Evolutionary conservation across 1,140 invertebrate genomes (phyloP).

Genomic region (Agraylea sexmaculata): DNA sequence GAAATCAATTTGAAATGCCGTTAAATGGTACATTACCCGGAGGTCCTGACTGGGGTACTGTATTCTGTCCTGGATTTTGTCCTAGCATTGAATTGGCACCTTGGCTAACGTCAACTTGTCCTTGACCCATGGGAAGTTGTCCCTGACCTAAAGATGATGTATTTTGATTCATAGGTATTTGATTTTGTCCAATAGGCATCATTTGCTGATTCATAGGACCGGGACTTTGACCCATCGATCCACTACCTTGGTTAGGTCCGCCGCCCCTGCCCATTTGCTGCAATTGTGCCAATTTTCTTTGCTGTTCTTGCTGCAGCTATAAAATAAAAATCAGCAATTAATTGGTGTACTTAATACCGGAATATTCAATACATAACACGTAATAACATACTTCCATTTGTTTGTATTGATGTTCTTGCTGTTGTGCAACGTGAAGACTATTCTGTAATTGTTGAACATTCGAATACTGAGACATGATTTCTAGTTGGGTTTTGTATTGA

Average conservation of each 20-base stretch:
- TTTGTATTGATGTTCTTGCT: slow-evolving; percentile 66
- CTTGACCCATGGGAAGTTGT: slow-evolving; percentile 11
- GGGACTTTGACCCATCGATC: slow-evolving; percentile 13
- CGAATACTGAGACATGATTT: slow-evolving; percentile 50
- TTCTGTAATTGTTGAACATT: slow-evolving; percentile 52
- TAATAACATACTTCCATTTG: slow-evolving; percentile 48
- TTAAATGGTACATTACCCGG: slow-evolving; percentile 9
- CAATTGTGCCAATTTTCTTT: slow-evolving; percentile 12
- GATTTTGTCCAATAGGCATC: slow-evolving; percentile 6
- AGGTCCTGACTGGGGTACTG: slow-evolving; percentile 15
- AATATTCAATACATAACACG: not conserved
- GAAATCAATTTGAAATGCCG: not conserved
- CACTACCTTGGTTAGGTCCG: slow-evolving; percentile 12
- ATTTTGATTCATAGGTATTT: slow-evolving; percentile 5
- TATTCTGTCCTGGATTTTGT: slow-evolving; percentile 9
- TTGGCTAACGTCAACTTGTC: slow-evolving; percentile 6
- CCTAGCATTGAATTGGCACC: slow-evolving; percentile 12
- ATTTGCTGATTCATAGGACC: slow-evolving; percentile 10
- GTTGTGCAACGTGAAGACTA: slow-evolving; percentile 62
- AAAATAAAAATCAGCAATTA: slow-evolving; percentile 2
- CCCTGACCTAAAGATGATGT: slow-evolving; percentile 2
- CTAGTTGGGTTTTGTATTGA: slow-evolving; percentile 62
- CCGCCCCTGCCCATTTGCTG: slow-evolving; percentile 16
- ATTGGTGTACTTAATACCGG: not conserved
- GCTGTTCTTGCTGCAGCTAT: slow-evolving; percentile 11